A percentile compares a stretch with the other conserved stretches of the same genome.
Conservation (phyloP, 2,888 invertebrate genomes). For the Anthrax anthrax region DNA sequence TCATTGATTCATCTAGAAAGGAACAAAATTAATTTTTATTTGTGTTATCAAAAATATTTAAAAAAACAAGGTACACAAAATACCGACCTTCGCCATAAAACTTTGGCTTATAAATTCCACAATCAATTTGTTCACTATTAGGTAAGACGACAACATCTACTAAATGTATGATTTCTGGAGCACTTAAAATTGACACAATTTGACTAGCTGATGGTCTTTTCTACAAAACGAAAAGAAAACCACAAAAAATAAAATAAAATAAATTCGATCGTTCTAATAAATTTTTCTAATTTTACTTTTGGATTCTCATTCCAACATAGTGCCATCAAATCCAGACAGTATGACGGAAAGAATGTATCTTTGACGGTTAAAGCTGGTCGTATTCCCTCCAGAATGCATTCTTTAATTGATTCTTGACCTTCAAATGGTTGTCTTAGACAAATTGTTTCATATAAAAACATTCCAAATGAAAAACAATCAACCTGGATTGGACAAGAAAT, state of each 20-base stretch:
- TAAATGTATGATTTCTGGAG: conserved; percentile 86
- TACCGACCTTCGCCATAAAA: conserved; percentile 35
- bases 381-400: conserved; percentile 89
- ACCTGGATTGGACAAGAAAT: conserved; percentile 47
- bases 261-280: neutral
- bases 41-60: too few relatives aligned
- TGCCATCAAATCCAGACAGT: conserved; percentile 88
- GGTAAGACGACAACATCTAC: conserved; percentile 63
- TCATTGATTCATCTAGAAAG: conserved; percentile 38
- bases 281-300: conserved; percentile 25
- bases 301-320: conserved; percentile 88
- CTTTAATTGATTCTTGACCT: conserved; percentile 92
- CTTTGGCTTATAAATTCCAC: conserved; percentile 37
- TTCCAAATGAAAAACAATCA: conserved; percentile 97
- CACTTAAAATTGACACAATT: conserved; percentile 79
- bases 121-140: conserved; percentile 48
- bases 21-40: neutral
- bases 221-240: conserved; percentile 8
- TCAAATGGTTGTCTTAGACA: conserved; percentile 91
- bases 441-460: conserved; percentile 92
- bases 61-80: too few relatives aligned
- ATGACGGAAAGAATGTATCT: conserved; percentile 70
- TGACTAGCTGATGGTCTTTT: conserved; percentile 89
- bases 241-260: neutral
- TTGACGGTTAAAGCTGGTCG: conserved; percentile 75